These are phyloP conservation scores for Stictonetta naevosa DNA, from an alignment of 2,113 vertebrate species.

Conservation along the genomic window DNA sequence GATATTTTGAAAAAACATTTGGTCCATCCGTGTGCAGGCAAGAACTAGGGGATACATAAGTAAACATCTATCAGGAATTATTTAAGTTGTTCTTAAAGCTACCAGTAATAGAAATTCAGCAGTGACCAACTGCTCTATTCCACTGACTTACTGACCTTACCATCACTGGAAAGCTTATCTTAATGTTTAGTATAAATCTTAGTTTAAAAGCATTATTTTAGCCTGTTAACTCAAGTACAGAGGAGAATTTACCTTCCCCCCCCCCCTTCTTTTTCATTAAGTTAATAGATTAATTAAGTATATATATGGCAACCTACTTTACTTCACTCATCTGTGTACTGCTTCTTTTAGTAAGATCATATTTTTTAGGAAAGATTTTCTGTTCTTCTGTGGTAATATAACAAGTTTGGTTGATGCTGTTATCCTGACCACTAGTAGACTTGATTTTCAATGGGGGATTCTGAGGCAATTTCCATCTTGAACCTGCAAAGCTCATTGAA, in stretches of 20 bases:
- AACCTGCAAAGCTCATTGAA: neutral
- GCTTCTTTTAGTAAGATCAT: neutral
- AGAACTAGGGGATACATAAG: neutral
- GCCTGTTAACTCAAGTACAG: neutral
- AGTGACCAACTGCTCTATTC: neutral
- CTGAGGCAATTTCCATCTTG: neutral
- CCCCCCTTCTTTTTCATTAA: neutral
- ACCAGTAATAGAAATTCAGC: neutral
- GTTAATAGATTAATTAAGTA: neutral
- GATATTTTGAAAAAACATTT: neutral
- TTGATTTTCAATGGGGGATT: neutral
- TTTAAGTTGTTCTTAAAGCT: neutral
- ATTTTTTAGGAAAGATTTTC: neutral
- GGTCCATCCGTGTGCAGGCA: neutral
- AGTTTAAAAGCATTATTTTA: neutral
- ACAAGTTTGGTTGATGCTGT: neutral
- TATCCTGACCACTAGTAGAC: neutral
- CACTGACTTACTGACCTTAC: neutral
- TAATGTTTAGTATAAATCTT: neutral
- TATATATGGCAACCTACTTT: neutral
- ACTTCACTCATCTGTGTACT: neutral
- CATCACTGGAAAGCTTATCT: neutral
- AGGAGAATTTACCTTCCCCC: neutral
- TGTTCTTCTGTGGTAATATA: neutral
- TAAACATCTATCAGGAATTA: neutral